Evolutionary conservation across 2,888 invertebrate species (phyloP).

Genomic region (Spilosoma lubricipeda): DNA sequence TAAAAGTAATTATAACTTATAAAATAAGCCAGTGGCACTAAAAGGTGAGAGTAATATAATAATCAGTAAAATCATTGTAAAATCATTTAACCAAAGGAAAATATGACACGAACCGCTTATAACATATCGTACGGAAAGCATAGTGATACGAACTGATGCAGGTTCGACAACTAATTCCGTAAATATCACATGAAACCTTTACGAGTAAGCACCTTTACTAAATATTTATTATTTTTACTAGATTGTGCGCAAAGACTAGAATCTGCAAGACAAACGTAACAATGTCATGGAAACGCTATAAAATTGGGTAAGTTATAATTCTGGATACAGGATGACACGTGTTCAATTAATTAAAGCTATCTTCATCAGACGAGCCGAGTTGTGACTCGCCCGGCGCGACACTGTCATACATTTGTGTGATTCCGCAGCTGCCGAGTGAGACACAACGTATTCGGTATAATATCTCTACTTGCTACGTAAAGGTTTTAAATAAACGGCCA

Average conservation of each 20-base stretch:
- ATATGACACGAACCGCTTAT: conserved; percentile 83
- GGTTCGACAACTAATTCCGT: conserved; percentile 69
- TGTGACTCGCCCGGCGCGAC: conserved; percentile 31
- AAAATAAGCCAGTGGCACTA: conserved; percentile 82
- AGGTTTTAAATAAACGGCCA: conserved; percentile 53
- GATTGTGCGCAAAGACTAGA: conserved; percentile 85
- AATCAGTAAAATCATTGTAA: too few relatives aligned
- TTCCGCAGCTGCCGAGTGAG: conserved; percentile 24
- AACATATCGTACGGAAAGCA: conserved; percentile 63
- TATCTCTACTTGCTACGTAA: conserved; percentile 53
- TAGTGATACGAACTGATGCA: conserved; percentile 61
- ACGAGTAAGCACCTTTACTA: conserved; percentile 80
- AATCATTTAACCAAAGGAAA: too few relatives aligned
- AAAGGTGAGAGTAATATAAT: conserved; percentile 74
- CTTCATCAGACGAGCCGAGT: conserved; percentile 62
- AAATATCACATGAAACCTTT: conserved; percentile 78
- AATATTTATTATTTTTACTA: conserved; percentile 57
- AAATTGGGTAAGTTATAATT: conserved; percentile 49
- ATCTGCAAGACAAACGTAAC: conserved; percentile 69
- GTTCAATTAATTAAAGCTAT: conserved; percentile 77
- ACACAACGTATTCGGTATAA: conserved; percentile 45
- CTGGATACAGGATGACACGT: conserved; percentile 47
- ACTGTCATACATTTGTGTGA: conserved; percentile 18
- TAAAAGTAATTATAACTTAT: conserved; percentile 70
- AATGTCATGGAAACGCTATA: conserved; percentile 74